Evolutionary conservation across 64 coral and sea anemone species (phyloP).

Genomic region (Orbicella faveolata): DNA sequence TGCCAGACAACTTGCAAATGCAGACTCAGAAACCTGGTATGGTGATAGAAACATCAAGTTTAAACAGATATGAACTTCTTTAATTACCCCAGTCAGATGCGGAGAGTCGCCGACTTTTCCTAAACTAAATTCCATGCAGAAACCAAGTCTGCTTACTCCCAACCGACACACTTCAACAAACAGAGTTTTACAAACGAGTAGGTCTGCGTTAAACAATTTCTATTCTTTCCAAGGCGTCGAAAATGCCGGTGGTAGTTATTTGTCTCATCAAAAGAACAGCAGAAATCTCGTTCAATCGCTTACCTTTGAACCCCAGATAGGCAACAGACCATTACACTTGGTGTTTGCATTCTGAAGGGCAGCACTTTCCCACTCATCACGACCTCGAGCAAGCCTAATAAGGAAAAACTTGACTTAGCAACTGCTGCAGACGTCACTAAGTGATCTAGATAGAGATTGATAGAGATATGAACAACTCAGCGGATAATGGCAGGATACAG

Average conservation of each 20-base stretch:
- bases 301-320: conserved; percentile 96
- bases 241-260: no score
- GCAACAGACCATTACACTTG: conserved; percentile 94
- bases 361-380: conserved; percentile 98
- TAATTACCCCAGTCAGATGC: no score
- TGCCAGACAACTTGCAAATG: conserved; percentile 97
- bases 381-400: conserved; percentile 81
- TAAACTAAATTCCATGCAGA: no score
- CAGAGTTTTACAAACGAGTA: no score
- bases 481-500: no score
- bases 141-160: no score
- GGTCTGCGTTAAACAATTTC: background rate
- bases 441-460: no score
- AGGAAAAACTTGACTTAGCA: background rate
- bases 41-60: background rate
- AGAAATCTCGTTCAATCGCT: background rate
- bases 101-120: no score
- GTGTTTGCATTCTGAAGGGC: conserved; percentile 98
- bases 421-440: no score
- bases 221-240: background rate
- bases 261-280: background rate
- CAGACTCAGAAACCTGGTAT: conserved; percentile 87
- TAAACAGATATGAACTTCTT: background rate
- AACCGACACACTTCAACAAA: no score
- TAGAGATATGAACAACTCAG: no score